Evolutionary conservation across 2,113 vertebrate genomes (phyloP).

Genomic region (Herpailurus yagouaroundi): DNA sequence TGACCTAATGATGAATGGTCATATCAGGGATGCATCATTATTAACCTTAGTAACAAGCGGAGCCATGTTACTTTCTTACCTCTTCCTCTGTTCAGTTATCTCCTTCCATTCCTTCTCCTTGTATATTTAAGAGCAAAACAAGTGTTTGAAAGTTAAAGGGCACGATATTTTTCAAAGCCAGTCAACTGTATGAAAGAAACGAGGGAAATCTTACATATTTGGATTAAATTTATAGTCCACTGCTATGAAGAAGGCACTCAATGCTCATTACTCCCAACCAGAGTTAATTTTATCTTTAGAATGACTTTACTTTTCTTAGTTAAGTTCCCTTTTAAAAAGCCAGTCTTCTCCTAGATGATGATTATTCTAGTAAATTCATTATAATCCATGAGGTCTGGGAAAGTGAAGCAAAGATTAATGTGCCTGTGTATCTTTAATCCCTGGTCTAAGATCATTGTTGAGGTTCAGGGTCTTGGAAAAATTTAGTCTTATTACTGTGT

Average conservation of each 20-base stretch:
- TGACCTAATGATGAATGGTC: not conserved
- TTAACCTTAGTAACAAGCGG: not conserved
- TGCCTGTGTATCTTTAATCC: not conserved
- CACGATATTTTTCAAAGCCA: not conserved
- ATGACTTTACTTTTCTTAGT: constrained; percentile 26
- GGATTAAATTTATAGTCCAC: constrained; percentile 28
- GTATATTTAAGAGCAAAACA: not conserved
- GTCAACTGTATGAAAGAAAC: not conserved
- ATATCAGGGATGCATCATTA: not conserved
- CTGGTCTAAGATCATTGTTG: not conserved
- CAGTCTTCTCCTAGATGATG: not conserved
- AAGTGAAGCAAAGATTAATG: constrained; percentile 42
- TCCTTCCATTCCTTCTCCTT: constrained; percentile 14
- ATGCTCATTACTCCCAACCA: not conserved
- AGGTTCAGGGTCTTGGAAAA: constrained; percentile 51
- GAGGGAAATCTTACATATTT: constrained; percentile 18
- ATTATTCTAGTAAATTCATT: constrained; percentile 47
- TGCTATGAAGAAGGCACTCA: not conserved
- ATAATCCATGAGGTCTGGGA: constrained; percentile 16
- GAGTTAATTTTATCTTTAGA: constrained; percentile 2
- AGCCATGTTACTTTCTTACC: not conserved
- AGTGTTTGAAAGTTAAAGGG: constrained; percentile 52
- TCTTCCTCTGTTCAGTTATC: not conserved
- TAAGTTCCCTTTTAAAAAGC: constrained; percentile 5
- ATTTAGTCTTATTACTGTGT: constrained; percentile 37